Percentiles rank a stretch among this genome's conserved stretches.
phyloP scores from a whole-genome alignment of 1,140 invertebrate genomes.

The Magallana ariakensis region DNA sequence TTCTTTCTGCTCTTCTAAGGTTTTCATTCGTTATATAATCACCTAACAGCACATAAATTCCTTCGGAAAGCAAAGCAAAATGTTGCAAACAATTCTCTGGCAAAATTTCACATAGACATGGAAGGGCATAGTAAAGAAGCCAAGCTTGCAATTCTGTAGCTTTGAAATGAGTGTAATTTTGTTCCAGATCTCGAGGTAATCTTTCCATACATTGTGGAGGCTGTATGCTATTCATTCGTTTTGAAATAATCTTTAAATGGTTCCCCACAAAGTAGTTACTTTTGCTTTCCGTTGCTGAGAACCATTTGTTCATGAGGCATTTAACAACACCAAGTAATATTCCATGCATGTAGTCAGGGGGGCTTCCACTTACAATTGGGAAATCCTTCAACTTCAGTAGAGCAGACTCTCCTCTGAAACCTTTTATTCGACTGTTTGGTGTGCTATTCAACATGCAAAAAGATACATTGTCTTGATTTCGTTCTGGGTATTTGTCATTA shows the following conservation, averaged over 20 bases:
- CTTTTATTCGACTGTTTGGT: constrained; percentile 8
- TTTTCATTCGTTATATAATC: background rate
- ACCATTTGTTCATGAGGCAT: constrained; percentile 16
- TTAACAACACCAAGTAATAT: constrained; percentile 35
- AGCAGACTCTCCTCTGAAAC: constrained; percentile 37
- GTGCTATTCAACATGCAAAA: constrained; percentile 18
- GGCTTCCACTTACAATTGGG: background rate
- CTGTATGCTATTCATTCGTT: constrained; percentile 35
- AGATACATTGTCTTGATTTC: background rate
- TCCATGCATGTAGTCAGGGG: constrained; percentile 47
- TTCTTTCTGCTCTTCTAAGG: constrained; percentile 19
- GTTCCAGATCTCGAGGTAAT: constrained; percentile 40
- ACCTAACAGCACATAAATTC: constrained; percentile 27
- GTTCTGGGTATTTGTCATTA: background rate
- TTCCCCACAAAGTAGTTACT: constrained; percentile 40
- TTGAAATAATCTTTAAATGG: constrained; percentile 38
- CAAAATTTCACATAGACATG: constrained; percentile 37
- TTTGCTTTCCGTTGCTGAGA: background rate
- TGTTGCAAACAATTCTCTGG: constrained; percentile 42
- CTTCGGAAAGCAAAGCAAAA: constrained; percentile 38
- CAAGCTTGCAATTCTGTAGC: constrained; percentile 45
- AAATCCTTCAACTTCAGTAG: constrained; percentile 1
- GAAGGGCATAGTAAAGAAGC: constrained; percentile 49
- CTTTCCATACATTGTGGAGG: constrained; percentile 45
- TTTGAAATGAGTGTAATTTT: constrained; percentile 45